Base-by-base conservation (phyloP, 2,888 invertebrate genomes). In the Brenthis hecate region DNA sequence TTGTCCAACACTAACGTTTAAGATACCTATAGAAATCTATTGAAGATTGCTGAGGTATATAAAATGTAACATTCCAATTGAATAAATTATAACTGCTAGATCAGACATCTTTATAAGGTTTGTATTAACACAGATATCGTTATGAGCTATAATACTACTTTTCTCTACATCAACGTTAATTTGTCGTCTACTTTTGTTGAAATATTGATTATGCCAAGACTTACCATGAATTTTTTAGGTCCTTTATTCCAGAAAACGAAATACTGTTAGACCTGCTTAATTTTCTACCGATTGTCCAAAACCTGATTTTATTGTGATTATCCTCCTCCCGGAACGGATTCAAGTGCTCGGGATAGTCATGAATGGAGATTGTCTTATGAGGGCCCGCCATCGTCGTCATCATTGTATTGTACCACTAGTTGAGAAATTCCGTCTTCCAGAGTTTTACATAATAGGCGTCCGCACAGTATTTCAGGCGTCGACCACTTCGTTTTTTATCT, bases 321-420 rank as follows among this genome's bases (percentile, higher is more conserved):
- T 94, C 94, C 65, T 95, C 95, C 77, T 96, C 96, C 74, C 94
- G 94, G 84, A 96, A 96, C 28, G 96, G 96, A 87, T 96, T 96
- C 73, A 96, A 90, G 83, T 96, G 96, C 80, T 96, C 96, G 57
- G 96, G 96, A 85, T 96, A 96, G 84, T 96, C 94, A 82, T 95
- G 93, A 77, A 95, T 94, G 61, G 95, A 95, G 74, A 91, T 76
- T 53, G 91, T 85, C 83, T 94, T 93, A 76, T 94, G 91, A 67
- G 90, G 81, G 74, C 82, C 85, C 73, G 91, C 87, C 85, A 86
- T 85, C 69, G 88, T 78, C 73, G 89, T 85, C 91, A 92, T 91
- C 76, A 77, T 87, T 80, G 74, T 77, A 77, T 87, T 80, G 74
- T 77, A 80, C 76, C 77, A 80, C 75, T 62, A 69, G 65, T 66